These are phyloP conservation scores for Cryptotermes secundus DNA, from an alignment of 1,140 invertebrate genomes.

Conservation along the genomic window DNA sequence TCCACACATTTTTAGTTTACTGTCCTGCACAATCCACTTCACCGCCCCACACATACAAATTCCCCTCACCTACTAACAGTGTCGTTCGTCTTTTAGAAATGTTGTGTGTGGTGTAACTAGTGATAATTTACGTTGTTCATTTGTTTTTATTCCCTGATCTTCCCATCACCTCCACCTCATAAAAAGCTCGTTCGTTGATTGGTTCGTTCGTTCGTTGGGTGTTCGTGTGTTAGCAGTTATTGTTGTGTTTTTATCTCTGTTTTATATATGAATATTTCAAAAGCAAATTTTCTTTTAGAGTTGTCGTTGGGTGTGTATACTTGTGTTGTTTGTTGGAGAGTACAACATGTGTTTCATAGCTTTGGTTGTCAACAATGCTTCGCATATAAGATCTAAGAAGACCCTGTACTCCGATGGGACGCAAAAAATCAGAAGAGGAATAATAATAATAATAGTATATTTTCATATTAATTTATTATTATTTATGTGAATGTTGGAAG, in stretches of 20 bases:
- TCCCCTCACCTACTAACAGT: slow-evolving; percentile 14
- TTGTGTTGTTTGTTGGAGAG: neutral
- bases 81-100: slow-evolving; percentile 34
- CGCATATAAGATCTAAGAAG: neutral
- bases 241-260: slow-evolving; percentile 8
- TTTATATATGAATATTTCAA: neutral
- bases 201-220: slow-evolving; percentile 18
- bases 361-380: neutral
- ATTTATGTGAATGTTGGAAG: no score
- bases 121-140: slow-evolving; percentile 16
- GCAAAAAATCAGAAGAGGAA: no score
- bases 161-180: neutral
- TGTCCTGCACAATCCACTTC: neutral
- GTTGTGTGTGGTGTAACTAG: slow-evolving; percentile 32
- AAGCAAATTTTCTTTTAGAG: neutral
- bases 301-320: neutral
- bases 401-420: neutral
- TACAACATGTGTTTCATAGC: neutral
- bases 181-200: slow-evolving; percentile 4
- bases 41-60: neutral
- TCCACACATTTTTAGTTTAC: no score
- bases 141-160: slow-evolving; percentile 19
- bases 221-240: slow-evolving; percentile 21
- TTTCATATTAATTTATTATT: no score
- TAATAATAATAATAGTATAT: no score